phyloP scores from a whole-genome alignment of 2,797 vertebrate genomes.

The Sebastes melanostomus region DNA sequence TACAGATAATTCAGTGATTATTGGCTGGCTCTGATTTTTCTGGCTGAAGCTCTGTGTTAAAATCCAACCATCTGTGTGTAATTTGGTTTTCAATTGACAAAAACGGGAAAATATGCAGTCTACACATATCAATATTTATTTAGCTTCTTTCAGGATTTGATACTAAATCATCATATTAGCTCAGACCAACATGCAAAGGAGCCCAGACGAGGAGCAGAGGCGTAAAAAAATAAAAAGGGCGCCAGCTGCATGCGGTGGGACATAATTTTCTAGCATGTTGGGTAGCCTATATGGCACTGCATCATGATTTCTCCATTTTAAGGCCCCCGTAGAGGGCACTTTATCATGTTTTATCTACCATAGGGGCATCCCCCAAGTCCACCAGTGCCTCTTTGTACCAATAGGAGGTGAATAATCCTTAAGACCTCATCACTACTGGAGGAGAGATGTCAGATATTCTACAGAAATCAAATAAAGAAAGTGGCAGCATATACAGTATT shows the following conservation, averaged over 20 bases:
- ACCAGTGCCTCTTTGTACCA: background rate
- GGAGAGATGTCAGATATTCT: background rate
- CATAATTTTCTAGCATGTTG: no score
- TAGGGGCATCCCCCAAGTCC: no score
- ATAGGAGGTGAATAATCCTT: background rate
- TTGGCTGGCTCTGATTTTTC: background rate
- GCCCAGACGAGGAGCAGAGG: background rate
- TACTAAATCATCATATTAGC: background rate
- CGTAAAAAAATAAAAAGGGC: no score
- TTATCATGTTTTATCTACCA: no score
- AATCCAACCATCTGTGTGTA: background rate
- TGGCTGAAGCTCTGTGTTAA: background rate
- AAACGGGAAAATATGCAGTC: background rate
- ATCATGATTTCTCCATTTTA: no score
- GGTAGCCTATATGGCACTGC: no score
- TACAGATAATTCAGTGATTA: background rate
- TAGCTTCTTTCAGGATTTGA: background rate
- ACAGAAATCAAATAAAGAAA: background rate
- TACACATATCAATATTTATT: background rate
- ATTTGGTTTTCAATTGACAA: background rate
- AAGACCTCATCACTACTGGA: background rate
- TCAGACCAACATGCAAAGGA: background rate
- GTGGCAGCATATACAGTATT: background rate
- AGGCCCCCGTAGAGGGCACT: no score
- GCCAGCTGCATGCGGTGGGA: no score